phyloP scores from a whole-genome alignment of 1,140 invertebrate genomes.

The Helicoverpa armigera region DNA sequence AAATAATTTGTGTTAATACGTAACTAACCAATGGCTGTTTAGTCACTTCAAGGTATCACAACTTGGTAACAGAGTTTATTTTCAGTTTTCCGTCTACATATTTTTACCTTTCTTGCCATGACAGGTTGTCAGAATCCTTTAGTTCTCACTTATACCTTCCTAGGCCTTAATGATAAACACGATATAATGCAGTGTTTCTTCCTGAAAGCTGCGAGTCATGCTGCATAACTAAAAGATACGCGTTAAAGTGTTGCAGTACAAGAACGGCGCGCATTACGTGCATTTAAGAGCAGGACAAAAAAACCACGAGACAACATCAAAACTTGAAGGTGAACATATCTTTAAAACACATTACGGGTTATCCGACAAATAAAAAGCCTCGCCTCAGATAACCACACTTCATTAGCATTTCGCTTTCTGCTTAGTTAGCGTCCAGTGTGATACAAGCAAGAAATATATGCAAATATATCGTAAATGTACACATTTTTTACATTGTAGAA shows the following conservation, averaged over 20 bases:
- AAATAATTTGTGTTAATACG: too few species aligned
- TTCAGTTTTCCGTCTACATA: too few species aligned
- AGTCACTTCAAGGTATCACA: too few species aligned
- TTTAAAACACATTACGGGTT: conserved; percentile 67
- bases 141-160: too few species aligned
- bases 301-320: conserved; percentile 57
- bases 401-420: conserved; percentile 62
- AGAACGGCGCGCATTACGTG: conserved; percentile 51
- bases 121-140: too few species aligned
- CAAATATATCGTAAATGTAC: conserved; percentile 52
- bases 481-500: conserved; percentile 38
- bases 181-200: neutral
- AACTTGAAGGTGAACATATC: conserved; percentile 65
- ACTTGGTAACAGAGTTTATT: too few species aligned
- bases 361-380: conserved; percentile 65
- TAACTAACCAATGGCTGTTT: too few species aligned
- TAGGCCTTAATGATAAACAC: too few species aligned
- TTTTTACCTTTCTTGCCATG: too few species aligned
- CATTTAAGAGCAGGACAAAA: conserved; percentile 53
- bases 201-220: conserved; percentile 11
- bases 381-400: conserved; percentile 61
- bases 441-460: conserved; percentile 55
- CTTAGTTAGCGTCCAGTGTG: conserved; percentile 56
- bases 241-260: conserved; percentile 46
- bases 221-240: conserved; percentile 21